A percentile compares a stretch with the other conserved stretches of the same genome.
Evolutionary conservation across 2,797 vertebrate species (phyloP).

Genomic region (Sebastes iracundus): DNA sequence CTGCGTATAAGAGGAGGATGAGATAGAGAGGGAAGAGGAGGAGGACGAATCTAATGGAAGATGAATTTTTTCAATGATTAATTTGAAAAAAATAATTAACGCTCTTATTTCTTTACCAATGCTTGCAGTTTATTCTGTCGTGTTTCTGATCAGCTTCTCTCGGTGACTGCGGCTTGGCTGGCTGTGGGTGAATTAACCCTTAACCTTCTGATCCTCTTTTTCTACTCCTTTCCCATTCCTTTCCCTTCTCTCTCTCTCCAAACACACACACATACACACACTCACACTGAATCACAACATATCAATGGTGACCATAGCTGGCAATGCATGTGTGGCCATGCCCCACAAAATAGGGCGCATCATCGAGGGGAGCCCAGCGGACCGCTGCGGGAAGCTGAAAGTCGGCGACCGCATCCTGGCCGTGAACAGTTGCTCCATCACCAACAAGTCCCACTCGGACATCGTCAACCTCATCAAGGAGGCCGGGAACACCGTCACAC

Average conservation of each 20-base stretch:
- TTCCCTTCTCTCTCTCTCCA: conserved; percentile 29
- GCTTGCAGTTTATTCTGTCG: conserved; percentile 79
- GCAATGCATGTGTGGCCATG: conserved; percentile 99
- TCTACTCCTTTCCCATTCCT: conserved; percentile 73
- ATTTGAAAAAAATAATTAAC: conserved; percentile 37
- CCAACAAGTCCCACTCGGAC: conserved; percentile 99
- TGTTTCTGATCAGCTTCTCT: conserved; percentile 75
- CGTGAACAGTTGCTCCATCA: conserved; percentile 97
- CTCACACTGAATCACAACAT: conserved; percentile 51
- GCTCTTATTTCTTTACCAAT: conserved; percentile 69
- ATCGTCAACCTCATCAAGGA: conserved; percentile 99
- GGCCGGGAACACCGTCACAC: conserved; percentile 98
- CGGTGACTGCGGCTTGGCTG: conserved; percentile 87
- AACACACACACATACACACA: conserved; percentile 44
- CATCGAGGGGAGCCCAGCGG: conserved; percentile 99
- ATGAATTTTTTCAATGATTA: conserved; percentile 1
- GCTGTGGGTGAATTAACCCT: conserved; percentile 93
- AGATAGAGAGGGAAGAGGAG: not conserved
- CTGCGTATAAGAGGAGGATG: not conserved
- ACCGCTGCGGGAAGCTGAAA: conserved; percentile 98
- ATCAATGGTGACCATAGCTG: conserved; percentile 88
- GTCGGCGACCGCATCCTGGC: conserved; percentile 99
- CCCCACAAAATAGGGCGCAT: conserved; percentile 99
- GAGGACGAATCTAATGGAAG: not conserved
- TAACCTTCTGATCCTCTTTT: conserved; percentile 89